These are phyloP conservation scores for Myotis planiceps DNA, from an alignment of 2,797 vertebrate genomes.

Conservation along the genomic window DNA sequence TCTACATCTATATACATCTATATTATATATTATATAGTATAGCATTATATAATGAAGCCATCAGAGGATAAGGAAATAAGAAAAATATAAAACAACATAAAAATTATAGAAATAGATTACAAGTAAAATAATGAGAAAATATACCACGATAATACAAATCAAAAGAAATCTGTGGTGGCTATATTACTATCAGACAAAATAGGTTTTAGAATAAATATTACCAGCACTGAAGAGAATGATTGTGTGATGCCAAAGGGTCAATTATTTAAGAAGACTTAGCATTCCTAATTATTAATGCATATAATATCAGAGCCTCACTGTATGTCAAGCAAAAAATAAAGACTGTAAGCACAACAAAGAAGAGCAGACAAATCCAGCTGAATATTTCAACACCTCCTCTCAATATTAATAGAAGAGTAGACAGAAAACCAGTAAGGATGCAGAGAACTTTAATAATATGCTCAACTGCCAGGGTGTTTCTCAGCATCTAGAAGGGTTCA, in stretches of 20 bases:
- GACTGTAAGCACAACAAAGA: neutral
- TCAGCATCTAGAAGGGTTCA: too few relatives aligned
- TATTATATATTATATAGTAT: neutral
- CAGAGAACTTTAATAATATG: neutral
- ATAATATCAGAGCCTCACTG: neutral
- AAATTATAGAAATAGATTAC: neutral
- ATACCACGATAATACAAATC: neutral
- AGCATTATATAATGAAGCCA: neutral
- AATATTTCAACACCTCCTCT: neutral
- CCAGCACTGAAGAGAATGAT: neutral
- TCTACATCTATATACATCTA: neutral
- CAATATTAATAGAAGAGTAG: neutral
- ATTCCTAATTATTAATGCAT: neutral
- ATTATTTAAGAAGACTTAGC: neutral
- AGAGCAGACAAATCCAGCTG: neutral
- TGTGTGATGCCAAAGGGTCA: neutral
- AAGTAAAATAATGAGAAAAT: neutral
- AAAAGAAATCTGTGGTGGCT: neutral
- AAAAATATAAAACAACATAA: neutral
- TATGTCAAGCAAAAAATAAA: neutral
- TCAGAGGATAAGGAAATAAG: neutral
- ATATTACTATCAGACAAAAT: neutral
- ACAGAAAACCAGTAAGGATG: neutral
- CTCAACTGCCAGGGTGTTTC: neutral
- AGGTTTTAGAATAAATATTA: neutral